Percentiles rank a stretch among this genome's conserved stretches.
phyloP scores from a whole-genome alignment of 2,888 invertebrate genomes.

The Lottia scabra region DNA sequence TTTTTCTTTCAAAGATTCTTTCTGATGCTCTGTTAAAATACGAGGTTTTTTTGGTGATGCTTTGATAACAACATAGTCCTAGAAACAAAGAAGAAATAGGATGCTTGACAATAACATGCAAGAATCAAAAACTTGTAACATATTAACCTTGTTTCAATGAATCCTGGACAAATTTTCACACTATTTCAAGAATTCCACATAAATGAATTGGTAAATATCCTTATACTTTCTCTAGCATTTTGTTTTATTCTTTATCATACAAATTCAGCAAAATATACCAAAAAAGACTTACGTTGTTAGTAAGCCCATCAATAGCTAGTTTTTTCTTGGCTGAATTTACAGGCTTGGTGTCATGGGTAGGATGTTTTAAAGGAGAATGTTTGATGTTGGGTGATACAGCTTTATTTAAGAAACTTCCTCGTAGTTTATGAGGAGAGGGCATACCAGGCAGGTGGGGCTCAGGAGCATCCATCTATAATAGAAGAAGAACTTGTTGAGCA shows the following conservation, averaged over 20 bases:
- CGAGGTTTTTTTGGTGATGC: conserved; percentile 52
- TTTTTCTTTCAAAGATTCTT: conserved; percentile 60
- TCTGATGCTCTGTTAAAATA: conserved; percentile 64
- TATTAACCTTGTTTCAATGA: too few species aligned
- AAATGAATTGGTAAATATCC: too few species aligned
- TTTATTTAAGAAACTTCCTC: conserved; percentile 61
- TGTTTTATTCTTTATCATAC: too few species aligned
- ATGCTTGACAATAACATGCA: too few species aligned
- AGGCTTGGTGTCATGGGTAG: conserved; percentile 18
- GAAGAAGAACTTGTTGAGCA: too few species aligned
- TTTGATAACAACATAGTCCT: conserved; percentile 62
- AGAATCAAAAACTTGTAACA: too few species aligned
- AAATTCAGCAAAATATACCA: too few species aligned
- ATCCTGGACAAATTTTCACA: too few species aligned
- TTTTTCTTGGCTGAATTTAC: conserved; percentile 39
- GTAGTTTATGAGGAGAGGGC: conserved; percentile 59
- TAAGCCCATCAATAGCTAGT: conserved; percentile 31
- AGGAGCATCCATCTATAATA: conserved; percentile 45
- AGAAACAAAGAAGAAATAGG: too few species aligned
- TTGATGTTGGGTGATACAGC: conserved; percentile 47
- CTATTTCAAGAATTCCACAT: too few species aligned
- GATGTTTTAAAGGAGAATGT: conserved; percentile 39
- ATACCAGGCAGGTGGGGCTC: conserved; percentile 56
- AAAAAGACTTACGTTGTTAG: conserved; percentile 38
- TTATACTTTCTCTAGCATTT: too few species aligned